Base-by-base conservation (phyloP, 2,113 vertebrate species). In the Galbula dea region DNA sequence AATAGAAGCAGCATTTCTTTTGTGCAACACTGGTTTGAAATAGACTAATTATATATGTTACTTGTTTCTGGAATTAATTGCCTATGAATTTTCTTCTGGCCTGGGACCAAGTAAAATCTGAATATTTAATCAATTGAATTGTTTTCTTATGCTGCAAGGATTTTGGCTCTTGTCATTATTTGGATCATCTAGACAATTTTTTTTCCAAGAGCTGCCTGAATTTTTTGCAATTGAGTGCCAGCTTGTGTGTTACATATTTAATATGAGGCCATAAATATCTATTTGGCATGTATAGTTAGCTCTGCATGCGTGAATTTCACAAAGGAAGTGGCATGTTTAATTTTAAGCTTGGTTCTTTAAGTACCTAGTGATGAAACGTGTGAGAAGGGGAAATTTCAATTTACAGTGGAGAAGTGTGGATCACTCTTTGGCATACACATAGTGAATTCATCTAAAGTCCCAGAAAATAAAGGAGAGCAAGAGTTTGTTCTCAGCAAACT, bases 291-390 rank as follows among this genome's bases (percentile, higher is more conserved):
- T 83, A 27, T 18, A 52, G 45, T 71, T 88, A 67, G n/a, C n/a
- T 89, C 59, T 63, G 26, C 37, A 8, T 74, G 57, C 51, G 3
- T 59, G 32, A 74, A 48, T 80, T 93, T 85, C 88, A 39, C 65
- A 72, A 67, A 77, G 75, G 61, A 94, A 83, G 41, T 67, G 36
- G 61, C 65, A 43, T 75, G 43, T 85, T 91, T 92, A 45, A 75
- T 81, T 92, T 89, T 86, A 80, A 89, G 41, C 36, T 82, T 83
- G 24, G 45, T 83, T 87, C 41, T 71, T 80, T 88, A 83, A 89
- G 49, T 48, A 57, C 61, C 80, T 88, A 23, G 39, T 89, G 83
- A 72, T 75, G 65, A 83, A 88, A 92, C 29, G 10, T 72, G 52
- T 36, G 54, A 52, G 84, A 85, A 45, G 46, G 32, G 81, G 67